These are phyloP conservation scores for Pyrgilauda ruficollis DNA, from an alignment of 2,113 vertebrate genomes.

Conservation along the genomic window DNA sequence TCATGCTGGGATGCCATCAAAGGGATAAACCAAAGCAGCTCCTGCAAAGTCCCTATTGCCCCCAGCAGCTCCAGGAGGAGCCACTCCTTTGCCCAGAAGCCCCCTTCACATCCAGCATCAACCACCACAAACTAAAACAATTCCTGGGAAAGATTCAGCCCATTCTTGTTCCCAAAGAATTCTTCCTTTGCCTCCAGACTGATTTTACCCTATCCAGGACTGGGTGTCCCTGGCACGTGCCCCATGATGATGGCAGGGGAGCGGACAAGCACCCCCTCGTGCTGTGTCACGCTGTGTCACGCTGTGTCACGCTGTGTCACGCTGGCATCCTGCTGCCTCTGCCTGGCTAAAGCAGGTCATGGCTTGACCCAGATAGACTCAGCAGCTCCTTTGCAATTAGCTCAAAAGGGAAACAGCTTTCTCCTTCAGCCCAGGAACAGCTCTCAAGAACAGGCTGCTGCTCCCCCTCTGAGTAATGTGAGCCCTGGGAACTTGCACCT, in stretches of 20 bases:
- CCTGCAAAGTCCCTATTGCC: background rate
- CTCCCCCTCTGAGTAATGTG: accelerated
- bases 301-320: background rate
- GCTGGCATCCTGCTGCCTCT: background rate
- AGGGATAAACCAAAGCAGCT: background rate
- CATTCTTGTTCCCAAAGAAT: background rate
- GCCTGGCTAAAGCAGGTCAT: background rate
- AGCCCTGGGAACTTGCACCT: background rate
- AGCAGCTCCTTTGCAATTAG: conserved; percentile 43
- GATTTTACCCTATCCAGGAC: background rate
- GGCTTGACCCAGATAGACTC: background rate
- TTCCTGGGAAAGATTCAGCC: background rate
- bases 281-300: background rate
- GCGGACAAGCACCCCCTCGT: accelerated
- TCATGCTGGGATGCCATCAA: background rate
- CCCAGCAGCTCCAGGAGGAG: background rate
- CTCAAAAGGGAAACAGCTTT: conserved; percentile 48
- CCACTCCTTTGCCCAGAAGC: background rate
- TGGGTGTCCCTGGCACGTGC: accelerated
- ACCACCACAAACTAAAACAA: background rate
- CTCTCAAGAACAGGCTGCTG: background rate
- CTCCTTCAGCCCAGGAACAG: background rate
- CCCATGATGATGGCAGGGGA: accelerated
- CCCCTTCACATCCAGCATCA: background rate
- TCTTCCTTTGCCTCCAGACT: background rate